Evolutionary conservation across 1,140 invertebrate genomes (phyloP).

Genomic region (Bursaphelenchus mucronatus): DNA sequence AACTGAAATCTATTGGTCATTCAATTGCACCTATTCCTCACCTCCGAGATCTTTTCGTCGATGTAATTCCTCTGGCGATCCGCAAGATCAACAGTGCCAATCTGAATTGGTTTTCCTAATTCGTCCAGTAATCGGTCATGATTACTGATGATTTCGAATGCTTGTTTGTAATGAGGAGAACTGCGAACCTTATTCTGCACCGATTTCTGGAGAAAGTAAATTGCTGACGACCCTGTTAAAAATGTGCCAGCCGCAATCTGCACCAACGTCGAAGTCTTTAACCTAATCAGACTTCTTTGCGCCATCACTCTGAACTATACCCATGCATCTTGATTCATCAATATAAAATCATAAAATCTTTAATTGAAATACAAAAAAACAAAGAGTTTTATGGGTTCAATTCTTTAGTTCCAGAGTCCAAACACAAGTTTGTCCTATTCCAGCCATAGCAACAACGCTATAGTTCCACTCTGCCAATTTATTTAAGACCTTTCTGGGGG

Average conservation of each 20-base stretch:
- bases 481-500: no score
- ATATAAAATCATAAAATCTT: no score
- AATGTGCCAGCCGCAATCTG: constrained; percentile 38
- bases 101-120: constrained; percentile 47
- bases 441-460: no score
- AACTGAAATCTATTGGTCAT: constrained; percentile 37
- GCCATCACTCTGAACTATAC: no score
- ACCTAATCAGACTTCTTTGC: neutral
- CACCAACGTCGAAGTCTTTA: constrained; percentile 35
- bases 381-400: no score
- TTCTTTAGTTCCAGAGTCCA: no score
- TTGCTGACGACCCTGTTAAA: constrained; percentile 35
- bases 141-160: constrained; percentile 47
- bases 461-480: no score
- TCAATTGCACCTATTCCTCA: constrained; percentile 32
- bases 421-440: no score
- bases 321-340: no score
- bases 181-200: constrained; percentile 40
- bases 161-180: constrained; percentile 49
- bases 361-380: no score
- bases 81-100: constrained; percentile 49
- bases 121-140: constrained; percentile 41
- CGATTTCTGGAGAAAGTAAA: constrained; percentile 48
- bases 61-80: constrained; percentile 52
- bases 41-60: constrained; percentile 43